phyloP scores from a whole-genome alignment of 2,797 vertebrate species.

The Pantherophis alleghaniensis region DNA sequence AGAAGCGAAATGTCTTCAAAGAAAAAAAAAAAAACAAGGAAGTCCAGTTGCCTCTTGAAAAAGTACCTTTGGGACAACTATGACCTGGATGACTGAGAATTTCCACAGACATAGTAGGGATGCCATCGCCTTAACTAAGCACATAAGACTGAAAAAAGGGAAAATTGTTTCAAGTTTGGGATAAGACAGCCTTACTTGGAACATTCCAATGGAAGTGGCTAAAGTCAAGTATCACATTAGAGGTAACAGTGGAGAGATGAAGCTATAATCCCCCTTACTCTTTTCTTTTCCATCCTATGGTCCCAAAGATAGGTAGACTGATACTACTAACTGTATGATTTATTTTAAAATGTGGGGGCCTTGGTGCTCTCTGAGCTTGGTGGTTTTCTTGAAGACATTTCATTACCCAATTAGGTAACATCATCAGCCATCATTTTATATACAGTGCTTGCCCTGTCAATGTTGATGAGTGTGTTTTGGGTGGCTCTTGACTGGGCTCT shows the following conservation, averaged over 20 bases:
- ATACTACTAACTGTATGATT: neutral
- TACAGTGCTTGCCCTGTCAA: neutral
- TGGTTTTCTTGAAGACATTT: neutral
- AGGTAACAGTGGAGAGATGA: neutral
- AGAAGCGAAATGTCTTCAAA: too few relatives aligned
- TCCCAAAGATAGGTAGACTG: neutral
- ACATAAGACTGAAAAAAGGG: neutral
- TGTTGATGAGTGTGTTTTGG: too few relatives aligned
- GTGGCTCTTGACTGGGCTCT: too few relatives aligned
- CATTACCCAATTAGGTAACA: too few relatives aligned
- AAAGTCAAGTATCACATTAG: neutral
- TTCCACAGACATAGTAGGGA: too few relatives aligned
- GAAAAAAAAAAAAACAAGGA: too few relatives aligned
- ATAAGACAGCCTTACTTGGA: neutral
- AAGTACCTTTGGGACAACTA: too few relatives aligned
- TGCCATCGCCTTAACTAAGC: neutral
- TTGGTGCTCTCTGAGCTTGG: neutral
- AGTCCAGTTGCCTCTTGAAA: too few relatives aligned
- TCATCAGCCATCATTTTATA: neutral
- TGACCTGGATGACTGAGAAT: too few relatives aligned
- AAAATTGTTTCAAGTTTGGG: neutral
- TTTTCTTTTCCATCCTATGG: neutral
- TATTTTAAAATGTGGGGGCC: neutral
- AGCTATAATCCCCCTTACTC: neutral
- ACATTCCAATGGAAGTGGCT: neutral